Evolutionary conservation across 35 echinoderm and acorn worm species (phyloP).

Genomic region (Ophioderma brevispina): DNA sequence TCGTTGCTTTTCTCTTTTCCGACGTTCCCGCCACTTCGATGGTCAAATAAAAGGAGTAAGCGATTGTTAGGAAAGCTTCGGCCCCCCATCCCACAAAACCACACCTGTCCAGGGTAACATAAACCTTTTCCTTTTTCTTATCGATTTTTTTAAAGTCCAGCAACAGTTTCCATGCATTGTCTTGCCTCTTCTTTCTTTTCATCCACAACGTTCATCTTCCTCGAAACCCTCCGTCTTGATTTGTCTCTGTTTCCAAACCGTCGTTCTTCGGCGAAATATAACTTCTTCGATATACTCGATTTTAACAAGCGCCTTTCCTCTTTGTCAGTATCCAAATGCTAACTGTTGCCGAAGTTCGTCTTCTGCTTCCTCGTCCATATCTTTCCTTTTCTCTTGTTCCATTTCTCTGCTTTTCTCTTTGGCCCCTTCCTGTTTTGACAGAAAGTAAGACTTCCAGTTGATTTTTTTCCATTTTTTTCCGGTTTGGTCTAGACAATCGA

Average conservation of each 20-base stretch:
- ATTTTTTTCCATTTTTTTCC: slow-evolving; percentile 35
- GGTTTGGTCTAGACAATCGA: slow-evolving; percentile 66
- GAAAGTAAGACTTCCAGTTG: slow-evolving; percentile 56
- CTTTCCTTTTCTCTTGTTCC: slow-evolving; percentile 67
- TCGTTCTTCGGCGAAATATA: slow-evolving; percentile 44
- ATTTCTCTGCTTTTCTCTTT: slow-evolving; percentile 56
- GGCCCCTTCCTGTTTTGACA: no score
- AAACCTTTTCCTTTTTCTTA: slow-evolving; percentile 80
- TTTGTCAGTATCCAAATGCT: slow-evolving; percentile 66
- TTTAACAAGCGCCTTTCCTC: slow-evolving; percentile 45
- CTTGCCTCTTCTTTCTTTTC: slow-evolving; percentile 21
- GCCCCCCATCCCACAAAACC: slow-evolving; percentile 72
- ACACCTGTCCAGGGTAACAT: slow-evolving; percentile 81
- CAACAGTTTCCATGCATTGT: slow-evolving; percentile 63
- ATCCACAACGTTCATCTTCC: not conserved
- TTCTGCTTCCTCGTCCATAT: slow-evolving; percentile 85
- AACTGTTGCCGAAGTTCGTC: slow-evolving; percentile 79
- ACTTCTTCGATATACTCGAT: slow-evolving; percentile 44
- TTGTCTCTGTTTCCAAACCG: not conserved
- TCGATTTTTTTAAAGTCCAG: slow-evolving; percentile 74
- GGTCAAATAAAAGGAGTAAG: slow-evolving; percentile 75
- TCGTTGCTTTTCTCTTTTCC: slow-evolving; percentile 81
- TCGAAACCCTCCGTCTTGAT: not conserved
- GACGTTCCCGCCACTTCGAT: slow-evolving; percentile 87
- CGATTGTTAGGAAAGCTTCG: slow-evolving; percentile 65